A percentile compares a stretch with the other conserved stretches of the same genome.
Conservation (phyloP, 2,113 vertebrate species). For the Daubentonia madagascariensis region DNA sequence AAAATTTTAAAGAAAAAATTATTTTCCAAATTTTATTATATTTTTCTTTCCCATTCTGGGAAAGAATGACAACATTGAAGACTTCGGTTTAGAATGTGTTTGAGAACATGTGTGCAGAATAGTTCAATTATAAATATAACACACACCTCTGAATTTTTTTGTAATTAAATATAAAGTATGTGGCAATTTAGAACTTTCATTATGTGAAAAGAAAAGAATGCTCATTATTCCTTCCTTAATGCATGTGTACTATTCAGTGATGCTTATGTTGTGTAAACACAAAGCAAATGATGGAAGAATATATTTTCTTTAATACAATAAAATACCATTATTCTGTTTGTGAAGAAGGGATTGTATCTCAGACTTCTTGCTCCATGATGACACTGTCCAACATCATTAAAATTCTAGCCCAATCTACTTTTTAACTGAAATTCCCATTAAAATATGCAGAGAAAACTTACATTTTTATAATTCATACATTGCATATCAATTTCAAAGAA, state of each 20-base stretch:
- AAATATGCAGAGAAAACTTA: not conserved
- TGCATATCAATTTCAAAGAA: not conserved
- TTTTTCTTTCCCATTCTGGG: not conserved
- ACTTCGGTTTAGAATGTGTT: not conserved
- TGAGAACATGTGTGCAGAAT: not conserved
- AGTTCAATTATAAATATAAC: not conserved
- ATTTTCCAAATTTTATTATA: not conserved
- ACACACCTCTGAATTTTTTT: not conserved
- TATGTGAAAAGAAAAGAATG: not conserved
- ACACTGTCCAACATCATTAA: not conserved
- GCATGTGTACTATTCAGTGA: not conserved
- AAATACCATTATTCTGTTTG: slow-evolving; percentile 23
- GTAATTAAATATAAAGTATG: not conserved
- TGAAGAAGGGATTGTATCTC: not conserved
- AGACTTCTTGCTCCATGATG: not conserved
- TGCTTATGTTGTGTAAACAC: not conserved
- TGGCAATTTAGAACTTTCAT: not conserved
- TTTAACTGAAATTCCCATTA: not conserved
- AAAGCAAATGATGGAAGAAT: not conserved
- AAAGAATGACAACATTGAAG: not conserved
- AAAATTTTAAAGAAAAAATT: not conserved
- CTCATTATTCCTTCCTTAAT: not conserved
- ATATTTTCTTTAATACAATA: not conserved
- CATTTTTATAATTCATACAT: not conserved
- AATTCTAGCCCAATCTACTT: not conserved